Evolutionary conservation across 1,140 invertebrate species (phyloP).

Genomic region (Neodiprion lecontei): DNA sequence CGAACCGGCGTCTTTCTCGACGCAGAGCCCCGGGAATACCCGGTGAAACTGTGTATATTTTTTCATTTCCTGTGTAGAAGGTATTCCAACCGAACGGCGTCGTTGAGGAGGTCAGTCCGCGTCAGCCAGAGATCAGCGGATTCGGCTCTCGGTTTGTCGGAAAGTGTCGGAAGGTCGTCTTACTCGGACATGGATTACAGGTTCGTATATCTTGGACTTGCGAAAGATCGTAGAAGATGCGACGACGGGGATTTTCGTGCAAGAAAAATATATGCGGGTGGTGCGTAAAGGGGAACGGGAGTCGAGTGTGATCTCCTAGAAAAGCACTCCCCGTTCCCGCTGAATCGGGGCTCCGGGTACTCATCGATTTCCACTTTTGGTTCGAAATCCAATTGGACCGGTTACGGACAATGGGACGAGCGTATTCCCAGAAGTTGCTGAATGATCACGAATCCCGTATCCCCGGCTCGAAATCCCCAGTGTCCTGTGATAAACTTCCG

Average conservation of each 20-base stretch:
- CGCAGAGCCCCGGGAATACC: no score
- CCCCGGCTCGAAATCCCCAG: not conserved
- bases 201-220: conserved; percentile 35
- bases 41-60: not conserved
- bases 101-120: conserved; percentile 71
- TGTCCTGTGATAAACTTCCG: not conserved
- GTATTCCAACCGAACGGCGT: conserved; percentile 50
- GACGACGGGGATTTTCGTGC: not conserved
- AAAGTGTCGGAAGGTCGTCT: conserved; percentile 64
- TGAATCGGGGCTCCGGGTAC: not conserved
- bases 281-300: not conserved
- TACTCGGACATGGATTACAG: conserved; percentile 69
- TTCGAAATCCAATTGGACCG: not conserved
- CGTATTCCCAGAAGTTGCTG: not conserved
- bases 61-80: conserved; percentile 16
- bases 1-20: no score
- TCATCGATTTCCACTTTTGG: not conserved
- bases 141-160: conserved; percentile 61
- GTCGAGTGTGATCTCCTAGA: not conserved
- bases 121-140: conserved; percentile 75
- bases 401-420: not conserved
- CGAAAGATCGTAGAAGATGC: not conserved
- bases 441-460: not conserved
- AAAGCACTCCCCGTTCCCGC: not conserved
- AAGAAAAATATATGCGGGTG: not conserved